Percentiles rank a stretch among this genome's conserved stretches.
These are phyloP conservation scores for Drosophila littoralis DNA, from an alignment of 1,140 invertebrate genomes.

Conservation along the genomic window DNA sequence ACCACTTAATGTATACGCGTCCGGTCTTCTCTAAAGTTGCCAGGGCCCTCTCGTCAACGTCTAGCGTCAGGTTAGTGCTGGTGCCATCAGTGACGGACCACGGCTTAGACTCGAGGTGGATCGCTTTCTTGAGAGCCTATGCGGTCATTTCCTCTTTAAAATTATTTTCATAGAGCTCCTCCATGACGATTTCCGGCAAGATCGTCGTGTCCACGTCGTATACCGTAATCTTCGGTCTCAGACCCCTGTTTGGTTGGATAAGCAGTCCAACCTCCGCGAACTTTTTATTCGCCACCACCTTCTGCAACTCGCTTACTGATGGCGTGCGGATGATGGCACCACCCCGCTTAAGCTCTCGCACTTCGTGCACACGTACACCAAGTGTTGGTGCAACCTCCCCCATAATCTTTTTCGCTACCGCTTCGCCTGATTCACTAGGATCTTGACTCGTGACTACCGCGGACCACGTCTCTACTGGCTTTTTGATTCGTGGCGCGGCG, in stretches of 20 bases:
- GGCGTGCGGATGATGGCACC: conserved; percentile 24
- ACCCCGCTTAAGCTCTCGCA: not conserved
- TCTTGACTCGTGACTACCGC: too few species aligned
- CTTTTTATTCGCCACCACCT: not conserved
- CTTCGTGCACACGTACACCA: conserved; percentile 18
- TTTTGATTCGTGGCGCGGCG: too few species aligned
- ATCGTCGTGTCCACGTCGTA: too few species aligned
- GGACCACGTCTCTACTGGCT: too few species aligned
- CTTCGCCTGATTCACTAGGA: too few species aligned
- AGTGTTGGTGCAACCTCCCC: not conserved
- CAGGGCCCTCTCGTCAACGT: conserved; percentile 4
- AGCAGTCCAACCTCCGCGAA: too few species aligned
- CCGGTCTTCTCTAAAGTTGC: not conserved
- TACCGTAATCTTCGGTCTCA: too few species aligned
- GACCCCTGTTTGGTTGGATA: too few species aligned
- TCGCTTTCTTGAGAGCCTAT: not conserved
- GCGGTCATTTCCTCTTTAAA: too few species aligned
- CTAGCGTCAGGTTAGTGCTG: conserved; percentile 8
- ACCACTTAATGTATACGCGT: conserved; percentile 29
- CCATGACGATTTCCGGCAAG: too few species aligned
- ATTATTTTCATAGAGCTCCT: too few species aligned
- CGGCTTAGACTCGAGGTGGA: conserved; percentile 4
- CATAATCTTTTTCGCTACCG: too few species aligned
- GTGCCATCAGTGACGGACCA: not conserved
- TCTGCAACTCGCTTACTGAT: conserved; percentile 14